Percentiles rank a stretch among this genome's conserved stretches.
phyloP scores from a whole-genome alignment of 2,113 vertebrate genomes.

The Leucopsar rothschildi region DNA sequence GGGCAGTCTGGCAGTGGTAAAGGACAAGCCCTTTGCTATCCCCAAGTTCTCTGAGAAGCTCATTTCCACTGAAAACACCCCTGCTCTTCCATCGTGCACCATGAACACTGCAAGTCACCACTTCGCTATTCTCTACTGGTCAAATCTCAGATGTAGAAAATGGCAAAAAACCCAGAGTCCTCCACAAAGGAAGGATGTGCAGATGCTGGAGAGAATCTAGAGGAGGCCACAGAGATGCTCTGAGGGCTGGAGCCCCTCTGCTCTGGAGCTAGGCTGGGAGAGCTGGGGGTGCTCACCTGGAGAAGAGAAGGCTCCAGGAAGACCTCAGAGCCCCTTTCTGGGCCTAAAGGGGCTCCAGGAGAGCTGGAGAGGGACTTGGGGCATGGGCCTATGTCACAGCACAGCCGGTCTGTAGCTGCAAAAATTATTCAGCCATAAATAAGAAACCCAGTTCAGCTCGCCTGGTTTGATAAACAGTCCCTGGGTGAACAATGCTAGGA shows the following conservation, averaged over 20 bases:
- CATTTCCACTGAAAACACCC: not conserved
- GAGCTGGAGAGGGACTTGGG: not conserved
- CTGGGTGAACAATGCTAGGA: too few relatives aligned
- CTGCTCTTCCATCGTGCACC: rapidly evolving
- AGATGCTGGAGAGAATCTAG: not conserved
- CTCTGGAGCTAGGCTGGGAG: not conserved
- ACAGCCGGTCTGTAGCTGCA: too few relatives aligned
- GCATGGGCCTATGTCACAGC: not conserved
- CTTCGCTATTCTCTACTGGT: not conserved
- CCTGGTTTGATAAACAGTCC: too few relatives aligned
- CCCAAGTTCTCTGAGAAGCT: not conserved
- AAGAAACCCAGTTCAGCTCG: too few relatives aligned
- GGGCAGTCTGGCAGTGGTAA: not conserved
- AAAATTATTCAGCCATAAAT: too few relatives aligned
- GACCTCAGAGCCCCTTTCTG: rapidly evolving
- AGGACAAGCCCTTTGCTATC: not conserved
- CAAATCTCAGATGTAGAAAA: not conserved
- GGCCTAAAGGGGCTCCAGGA: not conserved
- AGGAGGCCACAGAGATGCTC: rapidly evolving
- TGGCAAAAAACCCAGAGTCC: not conserved
- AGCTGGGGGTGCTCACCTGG: not conserved
- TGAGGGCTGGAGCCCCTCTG: not conserved
- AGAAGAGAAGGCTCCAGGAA: not conserved
- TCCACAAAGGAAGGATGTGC: not conserved
- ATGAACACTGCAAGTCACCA: not conserved